Base-by-base conservation (phyloP, 2,113 vertebrate genomes). In the Siniperca knerii region DNA sequence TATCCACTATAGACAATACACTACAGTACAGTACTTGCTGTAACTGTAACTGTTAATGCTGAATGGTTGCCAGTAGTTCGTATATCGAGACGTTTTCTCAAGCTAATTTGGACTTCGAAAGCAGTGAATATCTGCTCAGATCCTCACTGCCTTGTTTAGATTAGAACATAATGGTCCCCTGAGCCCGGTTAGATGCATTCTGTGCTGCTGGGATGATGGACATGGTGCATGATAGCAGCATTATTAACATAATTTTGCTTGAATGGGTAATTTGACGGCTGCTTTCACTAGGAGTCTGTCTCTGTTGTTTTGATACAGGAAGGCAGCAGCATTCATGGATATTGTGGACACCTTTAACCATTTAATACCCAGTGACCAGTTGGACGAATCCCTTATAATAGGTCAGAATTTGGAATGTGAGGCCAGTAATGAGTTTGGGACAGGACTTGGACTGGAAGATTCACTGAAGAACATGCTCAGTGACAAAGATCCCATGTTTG, bases 401-500 rank as follows among this genome's bases (percentile, higher is more conserved):
- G 97, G 97, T 95, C 97, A 98, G 95, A 98, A 97, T 95, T 95
- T 97, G 96, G 98, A 99, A 96, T 98, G 98, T 97, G 98, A 98
- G 97, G 97, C 97, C 94, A 97, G 97, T 97, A 98, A 99, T 96
- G 98, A 97, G 94, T 97, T 98, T 97, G 97, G 96, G 94, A 83
- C 97, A 90, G 96, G 96, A 96, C 95, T 95, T 89, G 92, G 93
- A 90, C 96, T 97, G 95, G 97, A 98, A 95, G 97, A 98, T 96
- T 99, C 98, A 86, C 96, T 99, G 95, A 99, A 97, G 96, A 99
- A 98, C 96, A 99, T 99, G 98, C 97, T 99, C 94, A 99, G 98
- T 95, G 98, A 99, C 96, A 99, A 99, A 96, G 98, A 99, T 96
- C 98, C 98, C 92, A 99, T 99, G 98, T 97, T 99, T 96, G 98